These are phyloP conservation scores for Dasypolia templi DNA, from an alignment of 2,888 invertebrate species.

Conservation along the genomic window DNA sequence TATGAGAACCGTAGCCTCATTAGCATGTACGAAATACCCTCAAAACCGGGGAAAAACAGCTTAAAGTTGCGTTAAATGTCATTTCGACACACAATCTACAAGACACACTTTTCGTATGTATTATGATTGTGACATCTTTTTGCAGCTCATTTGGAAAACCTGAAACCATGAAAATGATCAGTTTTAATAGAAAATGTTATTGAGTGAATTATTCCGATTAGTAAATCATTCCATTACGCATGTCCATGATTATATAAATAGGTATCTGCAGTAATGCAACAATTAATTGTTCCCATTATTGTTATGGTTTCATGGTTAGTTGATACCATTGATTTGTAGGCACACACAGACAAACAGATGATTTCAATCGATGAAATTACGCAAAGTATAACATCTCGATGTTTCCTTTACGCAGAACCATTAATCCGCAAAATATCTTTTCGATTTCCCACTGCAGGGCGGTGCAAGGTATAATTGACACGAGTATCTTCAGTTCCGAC, in stretches of 20 bases:
- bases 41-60: conserved; percentile 21
- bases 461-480: conserved; percentile 20
- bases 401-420: conserved; percentile 73
- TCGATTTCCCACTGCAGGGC: conserved; percentile 56
- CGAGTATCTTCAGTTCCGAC: conserved; percentile 16
- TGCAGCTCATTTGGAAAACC: background rate
- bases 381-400: conserved; percentile 64
- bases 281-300: conserved; percentile 64
- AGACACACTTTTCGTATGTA: background rate
- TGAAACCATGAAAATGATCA: background rate
- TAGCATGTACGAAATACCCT: background rate
- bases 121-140: background rate
- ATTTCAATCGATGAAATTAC: conserved; percentile 59
- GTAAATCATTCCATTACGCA: background rate
- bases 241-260: conserved; percentile 53
- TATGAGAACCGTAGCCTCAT: background rate
- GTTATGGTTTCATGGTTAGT: conserved; percentile 59
- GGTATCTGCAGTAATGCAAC: conserved; percentile 51
- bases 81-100: conserved; percentile 8
- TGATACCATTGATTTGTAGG: conserved; percentile 49
- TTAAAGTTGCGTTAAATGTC: background rate
- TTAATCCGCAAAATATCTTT: conserved; percentile 58
- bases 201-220: background rate
- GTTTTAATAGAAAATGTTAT: background rate
- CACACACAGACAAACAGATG: conserved; percentile 44